These are phyloP conservation scores for Pseudobourletiella spinata DNA, from an alignment of 1,140 invertebrate species.

Conservation along the genomic window DNA sequence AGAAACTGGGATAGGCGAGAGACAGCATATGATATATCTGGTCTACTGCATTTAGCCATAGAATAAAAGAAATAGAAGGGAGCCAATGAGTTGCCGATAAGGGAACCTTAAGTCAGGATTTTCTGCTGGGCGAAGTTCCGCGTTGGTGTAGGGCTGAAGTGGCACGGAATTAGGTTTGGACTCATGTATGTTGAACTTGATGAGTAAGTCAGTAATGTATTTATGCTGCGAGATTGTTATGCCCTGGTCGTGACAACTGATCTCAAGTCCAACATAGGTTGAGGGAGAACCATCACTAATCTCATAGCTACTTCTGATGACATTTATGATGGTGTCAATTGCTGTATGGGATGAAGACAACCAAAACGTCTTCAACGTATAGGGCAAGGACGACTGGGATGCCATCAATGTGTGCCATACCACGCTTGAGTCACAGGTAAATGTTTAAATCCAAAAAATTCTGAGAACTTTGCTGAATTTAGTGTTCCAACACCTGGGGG, in stretches of 20 bases:
- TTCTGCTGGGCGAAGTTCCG: neutral
- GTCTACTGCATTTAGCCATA: constrained; percentile 38
- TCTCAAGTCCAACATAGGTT: neutral
- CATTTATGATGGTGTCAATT: neutral
- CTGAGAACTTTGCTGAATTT: neutral
- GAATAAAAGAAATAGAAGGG: constrained; percentile 42
- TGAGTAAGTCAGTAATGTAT: neutral
- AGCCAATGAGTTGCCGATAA: constrained; percentile 37
- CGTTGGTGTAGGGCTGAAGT: neutral
- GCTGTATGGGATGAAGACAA: neutral
- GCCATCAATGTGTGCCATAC: constrained; percentile 29
- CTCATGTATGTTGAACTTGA: neutral
- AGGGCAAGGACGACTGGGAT: neutral
- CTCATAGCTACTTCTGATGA: too few relatives aligned
- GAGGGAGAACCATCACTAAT: neutral
- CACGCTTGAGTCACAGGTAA: neutral
- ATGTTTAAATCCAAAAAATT: neutral
- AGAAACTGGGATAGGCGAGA: constrained; percentile 39
- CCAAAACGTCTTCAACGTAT: neutral
- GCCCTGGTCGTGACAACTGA: neutral
- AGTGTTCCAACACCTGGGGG: neutral
- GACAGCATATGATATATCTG: constrained; percentile 42
- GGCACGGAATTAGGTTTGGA: neutral
- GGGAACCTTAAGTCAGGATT: neutral
- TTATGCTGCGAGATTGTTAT: neutral